Base-by-base conservation (phyloP, 2,888 invertebrate genomes). In the Leptogaster cylindrica region DNA sequence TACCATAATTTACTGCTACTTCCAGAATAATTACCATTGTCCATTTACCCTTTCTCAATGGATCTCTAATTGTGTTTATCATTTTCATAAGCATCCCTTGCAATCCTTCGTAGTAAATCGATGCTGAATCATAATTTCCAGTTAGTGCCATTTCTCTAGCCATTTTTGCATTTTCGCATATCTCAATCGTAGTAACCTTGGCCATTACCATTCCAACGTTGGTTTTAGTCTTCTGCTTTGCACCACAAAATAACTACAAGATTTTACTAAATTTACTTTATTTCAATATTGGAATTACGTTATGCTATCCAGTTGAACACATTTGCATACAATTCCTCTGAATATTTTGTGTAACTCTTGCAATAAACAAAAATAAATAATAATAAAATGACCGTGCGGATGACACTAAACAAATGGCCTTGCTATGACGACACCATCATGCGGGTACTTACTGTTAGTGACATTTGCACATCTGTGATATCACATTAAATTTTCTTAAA, bases 111-210 rank as follows among this genome's bases (percentile, higher is more conserved):
- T 96, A 97, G 82, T 95, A 96, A 68, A 96, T 92, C 73, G 91
- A 87, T 20, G 97, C 92, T 71, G 93, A 92, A 77, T 97, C 97
- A 79, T 98, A 98, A 82, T 96, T 95, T 18, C 97, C 97, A 78
- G 93, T 89, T 76, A 97, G 84, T 70, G 95, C 93, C 89, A 92
- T 93, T 84, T 98, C 97, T 77, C 97, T 86, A 67, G 95, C 97
- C 82, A 95, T 83, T 82, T 93, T 95, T 69, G 95, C 92, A 84
- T 95, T 96, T 84, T 96, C 95, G 84, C 90, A 91, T 83, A 95
- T 93, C 84, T 95, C 94, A 81, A 89, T 90, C 81, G 92, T 88
- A 78, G 90, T 90, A 81, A 92, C 91, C 76, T 81, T 80, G 83
- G 92, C 91, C 93, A 94, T 93, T 82, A 87, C 87, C 87, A 87